Evolutionary conservation across 2,113 vertebrate genomes (phyloP), one percentile per base, ranked within the genome.

Genomic region (Nibea albiflora): DNA sequence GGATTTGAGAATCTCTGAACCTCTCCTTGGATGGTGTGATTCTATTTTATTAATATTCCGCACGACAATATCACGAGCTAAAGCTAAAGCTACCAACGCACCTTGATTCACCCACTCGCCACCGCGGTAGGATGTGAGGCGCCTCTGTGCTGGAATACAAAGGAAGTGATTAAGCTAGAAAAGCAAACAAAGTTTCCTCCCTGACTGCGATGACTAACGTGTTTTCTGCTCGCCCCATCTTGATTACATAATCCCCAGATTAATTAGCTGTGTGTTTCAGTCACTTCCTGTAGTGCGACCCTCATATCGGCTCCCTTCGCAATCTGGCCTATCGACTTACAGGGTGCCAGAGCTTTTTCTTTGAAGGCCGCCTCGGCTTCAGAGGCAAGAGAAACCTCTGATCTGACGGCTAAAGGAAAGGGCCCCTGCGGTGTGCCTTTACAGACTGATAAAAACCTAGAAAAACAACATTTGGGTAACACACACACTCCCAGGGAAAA

Each of bases 291-390:
- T 87, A 54, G 90, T 4, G 78, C 52, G 74, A 68, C 85, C 84
- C 84, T 91, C 68, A 85, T 88, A 88, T 64, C 42, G 60, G 67
- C 69, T 66, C 90, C 85, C 78, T 49, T 76, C n/a, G 19, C 87
- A 90, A 88, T 92, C 90, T 91, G 91, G 87, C 88, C 88, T 92
- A 90, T 93, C 88, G 73, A 79, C 65, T 93, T 88, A 86, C 86
- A 88, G 89, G 83, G 84, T 83, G 86, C 90, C 90, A 91, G 73
- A 62, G 83, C 50, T 39, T 80, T 78, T 75, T 73, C 87, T 93
- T 94, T 94, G 93, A 94, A 90, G 92, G 85, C 80, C 39, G 78
- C 67, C 64, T 73, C 11, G 50, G 86, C 92, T 89, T 93, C 90
- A 85, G 84, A 92, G 78, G 88, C 81, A 67, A 54, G 78, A 67